Evolutionary conservation across 2,888 invertebrate genomes (phyloP).

Genomic region (Liposcelis brunnea): DNA sequence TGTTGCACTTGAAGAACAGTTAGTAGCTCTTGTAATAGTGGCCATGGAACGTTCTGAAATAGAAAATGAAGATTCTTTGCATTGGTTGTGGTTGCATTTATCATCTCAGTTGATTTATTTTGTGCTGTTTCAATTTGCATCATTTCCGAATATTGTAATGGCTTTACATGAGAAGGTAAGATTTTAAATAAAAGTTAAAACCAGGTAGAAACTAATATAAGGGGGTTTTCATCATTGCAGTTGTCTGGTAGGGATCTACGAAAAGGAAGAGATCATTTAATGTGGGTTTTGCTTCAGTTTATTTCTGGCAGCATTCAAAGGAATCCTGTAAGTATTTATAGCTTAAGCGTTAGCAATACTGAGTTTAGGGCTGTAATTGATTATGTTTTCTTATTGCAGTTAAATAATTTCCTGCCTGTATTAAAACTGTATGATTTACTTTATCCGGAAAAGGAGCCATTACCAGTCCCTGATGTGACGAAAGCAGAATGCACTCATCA

Average conservation of each 20-base stretch:
- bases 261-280: slow-evolving; percentile 89
- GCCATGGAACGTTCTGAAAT: slow-evolving; percentile 84
- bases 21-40: slow-evolving; percentile 76
- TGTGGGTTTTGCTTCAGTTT: slow-evolving; percentile 96
- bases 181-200: too few species aligned
- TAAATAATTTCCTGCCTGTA: slow-evolving; percentile 75
- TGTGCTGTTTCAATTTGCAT: slow-evolving; percentile 84
- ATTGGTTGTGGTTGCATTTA: slow-evolving; percentile 83
- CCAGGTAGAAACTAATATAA: too few species aligned
- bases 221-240: too few species aligned
- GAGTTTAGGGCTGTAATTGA: too few species aligned
- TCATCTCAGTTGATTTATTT: slow-evolving; percentile 90
- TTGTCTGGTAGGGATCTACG: slow-evolving; percentile 61
- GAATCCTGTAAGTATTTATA: too few species aligned
- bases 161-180: slow-evolving; percentile 77
- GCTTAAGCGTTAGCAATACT: too few species aligned
- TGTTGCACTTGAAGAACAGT: slow-evolving; percentile 76
- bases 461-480: slow-evolving; percentile 76
- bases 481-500: slow-evolving; percentile 74
- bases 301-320: slow-evolving; percentile 93
- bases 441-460: slow-evolving; percentile 80
- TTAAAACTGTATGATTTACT: slow-evolving; percentile 79
- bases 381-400: too few species aligned
- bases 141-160: slow-evolving; percentile 82
- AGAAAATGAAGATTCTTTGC: slow-evolving; percentile 29